These are phyloP conservation scores for Pavo muticus DNA, from an alignment of 2,113 vertebrate species.

Conservation along the genomic window DNA sequence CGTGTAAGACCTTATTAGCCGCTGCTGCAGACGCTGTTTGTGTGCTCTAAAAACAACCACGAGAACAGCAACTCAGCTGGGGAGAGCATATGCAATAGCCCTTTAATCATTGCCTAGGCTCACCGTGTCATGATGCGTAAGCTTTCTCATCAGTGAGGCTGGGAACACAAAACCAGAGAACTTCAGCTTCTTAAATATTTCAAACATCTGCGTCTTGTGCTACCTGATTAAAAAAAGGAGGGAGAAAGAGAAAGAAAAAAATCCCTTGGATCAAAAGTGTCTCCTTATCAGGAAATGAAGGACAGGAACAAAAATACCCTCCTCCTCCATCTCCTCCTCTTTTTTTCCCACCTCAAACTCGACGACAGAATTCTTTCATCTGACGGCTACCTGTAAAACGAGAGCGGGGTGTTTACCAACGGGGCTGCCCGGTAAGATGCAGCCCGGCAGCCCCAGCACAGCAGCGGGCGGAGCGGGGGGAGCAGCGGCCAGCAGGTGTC, in stretches of 20 bases:
- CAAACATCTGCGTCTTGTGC: constrained; percentile 52
- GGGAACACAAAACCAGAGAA: constrained; percentile 31
- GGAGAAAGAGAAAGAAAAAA: background rate
- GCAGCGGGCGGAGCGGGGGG: background rate
- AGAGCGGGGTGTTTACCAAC: background rate
- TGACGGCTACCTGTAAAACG: constrained; percentile 7
- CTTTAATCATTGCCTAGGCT: constrained; percentile 66
- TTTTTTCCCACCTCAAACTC: constrained; percentile 58
- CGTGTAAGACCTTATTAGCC: constrained; percentile 63
- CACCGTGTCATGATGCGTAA: constrained; percentile 34
- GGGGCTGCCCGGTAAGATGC: background rate
- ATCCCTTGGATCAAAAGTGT: constrained; percentile 38
- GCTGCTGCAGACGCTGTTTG: constrained; percentile 49
- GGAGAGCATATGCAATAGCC: constrained; percentile 46
- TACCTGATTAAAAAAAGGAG: background rate
- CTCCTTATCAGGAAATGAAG: constrained; percentile 60
- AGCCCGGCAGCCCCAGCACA: background rate
- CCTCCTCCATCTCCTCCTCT: constrained; percentile 63
- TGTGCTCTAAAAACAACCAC: constrained; percentile 58
- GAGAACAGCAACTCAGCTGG: constrained; percentile 62
- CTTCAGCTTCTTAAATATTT: constrained; percentile 39
- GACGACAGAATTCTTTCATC: constrained; percentile 37
- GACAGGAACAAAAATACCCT: constrained; percentile 59
- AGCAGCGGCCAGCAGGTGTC: constrained; percentile 56
- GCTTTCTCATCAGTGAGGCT: constrained; percentile 55